Evolutionary conservation across 2,888 invertebrate genomes (phyloP).

Genomic region (Dolichopus griseipennis): DNA sequence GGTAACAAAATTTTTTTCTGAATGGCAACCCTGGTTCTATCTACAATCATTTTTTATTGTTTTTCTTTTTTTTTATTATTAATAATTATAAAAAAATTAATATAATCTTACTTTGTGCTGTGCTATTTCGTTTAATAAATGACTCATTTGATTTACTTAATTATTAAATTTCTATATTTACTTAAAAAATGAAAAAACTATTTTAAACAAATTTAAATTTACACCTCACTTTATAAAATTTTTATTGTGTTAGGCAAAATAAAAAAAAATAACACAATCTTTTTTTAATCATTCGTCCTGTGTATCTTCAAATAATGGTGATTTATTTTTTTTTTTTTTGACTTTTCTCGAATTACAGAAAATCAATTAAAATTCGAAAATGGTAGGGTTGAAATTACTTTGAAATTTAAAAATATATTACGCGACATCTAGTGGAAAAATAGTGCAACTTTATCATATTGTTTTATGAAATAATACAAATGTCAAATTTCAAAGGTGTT

Average conservation of each 20-base stretch:
- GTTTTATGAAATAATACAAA: too few species aligned
- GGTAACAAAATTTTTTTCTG: too few species aligned
- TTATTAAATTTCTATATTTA: background rate
- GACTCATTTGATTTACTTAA: background rate
- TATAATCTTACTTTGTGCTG: background rate
- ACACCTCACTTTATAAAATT: background rate
- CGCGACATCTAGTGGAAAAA: background rate
- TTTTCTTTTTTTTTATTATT: too few species aligned
- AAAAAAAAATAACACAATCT: background rate
- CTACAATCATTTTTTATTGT: too few species aligned
- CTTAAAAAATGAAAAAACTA: background rate
- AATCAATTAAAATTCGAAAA: background rate
- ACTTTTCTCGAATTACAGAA: background rate
- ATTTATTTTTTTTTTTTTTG: background rate
- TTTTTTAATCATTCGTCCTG: background rate
- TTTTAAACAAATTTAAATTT: background rate
- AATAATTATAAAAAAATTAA: too few species aligned
- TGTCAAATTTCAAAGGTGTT: too few species aligned
- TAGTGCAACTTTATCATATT: background rate
- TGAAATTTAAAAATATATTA: background rate
- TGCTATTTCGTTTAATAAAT: background rate
- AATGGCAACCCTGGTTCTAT: too few species aligned
- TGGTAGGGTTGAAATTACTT: background rate
- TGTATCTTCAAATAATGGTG: background rate
- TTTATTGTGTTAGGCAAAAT: background rate